These are phyloP conservation scores for Kryptolebias marmoratus DNA, from an alignment of 2,113 vertebrate species.

Conservation along the genomic window DNA sequence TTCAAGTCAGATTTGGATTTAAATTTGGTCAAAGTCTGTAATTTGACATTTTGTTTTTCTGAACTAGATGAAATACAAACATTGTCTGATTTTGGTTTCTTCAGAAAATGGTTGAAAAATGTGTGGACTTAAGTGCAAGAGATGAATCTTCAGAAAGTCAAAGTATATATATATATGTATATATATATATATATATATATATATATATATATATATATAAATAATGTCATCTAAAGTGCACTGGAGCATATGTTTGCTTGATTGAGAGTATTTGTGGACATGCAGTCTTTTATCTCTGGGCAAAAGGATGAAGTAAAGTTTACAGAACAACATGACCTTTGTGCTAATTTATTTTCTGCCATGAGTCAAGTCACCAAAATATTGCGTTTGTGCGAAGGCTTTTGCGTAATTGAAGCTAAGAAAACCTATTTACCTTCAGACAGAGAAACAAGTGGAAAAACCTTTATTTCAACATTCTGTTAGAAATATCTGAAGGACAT, in stretches of 20 bases:
- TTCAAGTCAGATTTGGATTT: neutral
- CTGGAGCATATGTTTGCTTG: no score
- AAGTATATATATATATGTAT: neutral
- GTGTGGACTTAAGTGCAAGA: neutral
- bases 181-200: no score
- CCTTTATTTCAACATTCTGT: neutral
- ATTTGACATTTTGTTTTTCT: neutral
- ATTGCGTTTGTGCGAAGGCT: neutral
- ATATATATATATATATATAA: no score
- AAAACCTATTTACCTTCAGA: neutral
- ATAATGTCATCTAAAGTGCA: neutral
- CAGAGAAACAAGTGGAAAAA: neutral
- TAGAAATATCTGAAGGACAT: neutral
- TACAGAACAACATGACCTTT: neutral
- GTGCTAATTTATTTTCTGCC: constrained; percentile 4
- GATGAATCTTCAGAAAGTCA: neutral
- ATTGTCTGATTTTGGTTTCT: neutral
- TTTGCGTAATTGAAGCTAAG: neutral
- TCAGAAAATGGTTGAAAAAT: neutral
- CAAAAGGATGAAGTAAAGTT: neutral
- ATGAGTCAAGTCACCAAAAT: neutral
- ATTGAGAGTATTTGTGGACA: neutral
- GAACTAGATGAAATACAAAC: neutral
- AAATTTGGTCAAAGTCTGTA: no score
- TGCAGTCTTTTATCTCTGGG: neutral